A percentile compares a stretch with the other conserved stretches of the same genome.
phyloP scores from a whole-genome alignment of 2,113 vertebrate species.

The Heterotis niloticus region DNA sequence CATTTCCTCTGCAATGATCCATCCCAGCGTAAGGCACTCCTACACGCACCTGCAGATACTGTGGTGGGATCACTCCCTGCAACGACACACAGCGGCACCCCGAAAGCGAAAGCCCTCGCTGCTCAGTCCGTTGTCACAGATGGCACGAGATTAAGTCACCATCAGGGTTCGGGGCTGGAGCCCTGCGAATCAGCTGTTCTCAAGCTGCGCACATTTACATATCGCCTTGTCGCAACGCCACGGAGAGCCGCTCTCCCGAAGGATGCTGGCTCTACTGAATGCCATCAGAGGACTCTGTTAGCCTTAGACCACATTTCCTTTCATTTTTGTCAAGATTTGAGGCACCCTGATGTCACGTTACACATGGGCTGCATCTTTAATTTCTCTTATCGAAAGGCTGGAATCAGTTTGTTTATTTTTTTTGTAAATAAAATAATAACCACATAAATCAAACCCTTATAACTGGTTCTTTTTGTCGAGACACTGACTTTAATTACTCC shows the following conservation, averaged over 20 bases:
- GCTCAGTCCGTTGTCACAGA: slow-evolving; percentile 14
- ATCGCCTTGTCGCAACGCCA: not conserved
- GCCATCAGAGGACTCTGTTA: not conserved
- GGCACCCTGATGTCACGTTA: too few species aligned
- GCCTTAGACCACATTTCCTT: too few species aligned
- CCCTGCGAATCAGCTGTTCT: not conserved
- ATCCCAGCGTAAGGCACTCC: not conserved
- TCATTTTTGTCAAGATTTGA: too few species aligned
- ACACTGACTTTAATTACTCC: slow-evolving; percentile 25
- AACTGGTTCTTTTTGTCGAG: not conserved
- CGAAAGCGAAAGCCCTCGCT: not conserved
- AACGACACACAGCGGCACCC: not conserved
- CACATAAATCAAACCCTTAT: not conserved
- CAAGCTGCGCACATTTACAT: slow-evolving; percentile 5
- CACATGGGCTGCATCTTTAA: not conserved
- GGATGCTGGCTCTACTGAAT: not conserved
- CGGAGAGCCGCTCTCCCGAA: not conserved
- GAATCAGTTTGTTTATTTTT: not conserved
- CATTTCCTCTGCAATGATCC: not conserved
- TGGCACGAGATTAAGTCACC: slow-evolving; percentile 16
- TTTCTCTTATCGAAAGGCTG: not conserved
- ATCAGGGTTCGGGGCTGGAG: slow-evolving; percentile 17
- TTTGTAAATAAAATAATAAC: not conserved
- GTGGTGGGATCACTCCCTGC: too few species aligned
- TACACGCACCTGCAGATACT: not conserved